Evolutionary conservation across 2,888 invertebrate genomes (phyloP), one percentile per base, ranked within the genome.

Genomic region (Trissolcus japonicus): DNA sequence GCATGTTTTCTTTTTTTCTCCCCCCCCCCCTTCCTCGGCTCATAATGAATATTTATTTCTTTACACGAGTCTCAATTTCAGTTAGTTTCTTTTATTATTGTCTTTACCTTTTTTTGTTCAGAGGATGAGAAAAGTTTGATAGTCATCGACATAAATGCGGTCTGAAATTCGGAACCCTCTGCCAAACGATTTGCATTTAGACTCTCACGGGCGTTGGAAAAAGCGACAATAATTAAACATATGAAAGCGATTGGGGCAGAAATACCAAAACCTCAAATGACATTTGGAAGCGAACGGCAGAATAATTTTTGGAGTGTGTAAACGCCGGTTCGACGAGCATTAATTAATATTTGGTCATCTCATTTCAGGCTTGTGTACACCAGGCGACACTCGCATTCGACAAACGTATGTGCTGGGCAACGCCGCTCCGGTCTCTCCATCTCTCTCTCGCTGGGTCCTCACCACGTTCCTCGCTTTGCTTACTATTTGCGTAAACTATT

Each of bases 311-410:
- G 60, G 63, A 68, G 54, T 76, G 76, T 66, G 61, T 62, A 69
- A 66, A 76, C 57, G 68, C 50, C 65, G 75, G 35, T 66, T 74
- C 65, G 65, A 29, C 78, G 63, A 71, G 74, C 78, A 69, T 71
- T 69, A 78, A 78, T 78, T 78, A 78, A 74, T 74, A 78, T 78
- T 78, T 78, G 73, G 78, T 35, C 78, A 78, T 74, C 78, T 78
- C 78, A 71, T 78, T 78, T 68, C 78, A 71, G 62, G 71, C 69
- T 62, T 66, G 56, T 74, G 73, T 74, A 68, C 62, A 74, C 71
- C 55, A 63, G 56, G 59, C 66, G 74, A 78, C 78, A 74, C 75
- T 69, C 74, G 78, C 71, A 63, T 71, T 71, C 62, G 69, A 66
- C 68, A 75, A 71, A 74, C 78, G 78, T 72, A 60, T 72, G 71